Evolutionary conservation across 2,113 vertebrate genomes (phyloP).

Genomic region (Perca fluviatilis): DNA sequence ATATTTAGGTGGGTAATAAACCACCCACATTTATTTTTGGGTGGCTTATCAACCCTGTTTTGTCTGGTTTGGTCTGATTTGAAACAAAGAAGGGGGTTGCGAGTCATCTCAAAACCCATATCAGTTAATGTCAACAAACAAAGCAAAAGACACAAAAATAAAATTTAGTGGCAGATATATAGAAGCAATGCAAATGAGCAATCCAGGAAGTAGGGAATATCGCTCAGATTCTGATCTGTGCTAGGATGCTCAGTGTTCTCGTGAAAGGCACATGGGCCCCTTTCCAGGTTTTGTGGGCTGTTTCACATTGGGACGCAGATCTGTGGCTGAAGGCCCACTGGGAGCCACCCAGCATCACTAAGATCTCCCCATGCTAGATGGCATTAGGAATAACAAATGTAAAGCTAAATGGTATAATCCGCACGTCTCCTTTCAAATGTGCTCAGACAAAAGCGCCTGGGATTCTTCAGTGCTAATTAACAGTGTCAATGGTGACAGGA

Average conservation of each 20-base stretch:
- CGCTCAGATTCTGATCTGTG: slow-evolving; percentile 27
- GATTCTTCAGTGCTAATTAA: slow-evolving; percentile 76
- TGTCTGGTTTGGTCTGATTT: slow-evolving; percentile 46
- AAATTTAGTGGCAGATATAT: slow-evolving; percentile 67
- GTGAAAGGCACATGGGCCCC: slow-evolving; percentile 4
- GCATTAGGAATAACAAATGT: slow-evolving; percentile 74
- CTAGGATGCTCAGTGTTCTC: slow-evolving; percentile 2
- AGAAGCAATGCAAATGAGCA: slow-evolving; percentile 68
- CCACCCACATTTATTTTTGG: slow-evolving; percentile 2
- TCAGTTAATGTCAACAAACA: slow-evolving; percentile 76
- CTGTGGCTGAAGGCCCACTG: slow-evolving; percentile 42
- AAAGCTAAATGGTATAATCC: slow-evolving; percentile 75
- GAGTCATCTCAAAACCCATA: slow-evolving; percentile 68
- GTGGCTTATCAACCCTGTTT: slow-evolving; percentile 7
- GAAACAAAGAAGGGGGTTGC: slow-evolving; percentile 37
- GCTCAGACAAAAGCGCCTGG: slow-evolving; percentile 71
- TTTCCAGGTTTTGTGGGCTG: slow-evolving; percentile 48
- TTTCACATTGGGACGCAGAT: slow-evolving; percentile 65
- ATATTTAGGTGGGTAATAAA: slow-evolving; percentile 3
- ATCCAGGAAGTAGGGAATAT: slow-evolving; percentile 19
- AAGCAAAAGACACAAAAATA: slow-evolving; percentile 60
- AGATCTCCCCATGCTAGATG: slow-evolving; percentile 60
- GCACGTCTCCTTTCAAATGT: slow-evolving; percentile 62
- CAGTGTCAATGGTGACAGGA: slow-evolving; percentile 71
- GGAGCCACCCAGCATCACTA: slow-evolving; percentile 65